phyloP scores from a whole-genome alignment of 2,888 invertebrate species.

The Drosophila nr. perissopoda region DNA sequence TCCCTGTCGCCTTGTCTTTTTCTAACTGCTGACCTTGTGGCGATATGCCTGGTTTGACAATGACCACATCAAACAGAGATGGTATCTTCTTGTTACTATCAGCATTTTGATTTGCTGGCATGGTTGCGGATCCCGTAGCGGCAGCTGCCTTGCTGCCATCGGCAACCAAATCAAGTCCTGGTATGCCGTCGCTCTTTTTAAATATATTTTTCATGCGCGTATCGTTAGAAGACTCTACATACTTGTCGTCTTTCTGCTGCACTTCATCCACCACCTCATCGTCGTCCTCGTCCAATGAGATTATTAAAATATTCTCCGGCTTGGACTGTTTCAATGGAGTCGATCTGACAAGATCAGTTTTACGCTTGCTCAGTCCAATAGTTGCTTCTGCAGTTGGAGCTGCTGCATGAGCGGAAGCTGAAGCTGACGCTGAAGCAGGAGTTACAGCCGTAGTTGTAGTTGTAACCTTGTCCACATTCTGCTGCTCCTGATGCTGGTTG shows the following conservation, averaged over 20 bases:
- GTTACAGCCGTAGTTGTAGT: neutral
- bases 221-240: constrained; percentile 3
- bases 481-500: constrained; percentile 6
- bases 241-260: neutral
- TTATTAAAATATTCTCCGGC: constrained; percentile 60
- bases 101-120: constrained; percentile 1
- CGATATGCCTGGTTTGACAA: constrained; percentile 60
- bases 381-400: neutral
- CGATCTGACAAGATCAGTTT: constrained; percentile 35
- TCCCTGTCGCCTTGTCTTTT: neutral
- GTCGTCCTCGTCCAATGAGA: constrained; percentile 71
- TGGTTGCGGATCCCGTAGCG: constrained; percentile 13
- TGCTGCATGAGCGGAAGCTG: neutral
- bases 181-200: constrained; percentile 86
- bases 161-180: constrained; percentile 89
- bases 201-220: constrained; percentile 75
- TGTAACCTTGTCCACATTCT: constrained; percentile 11
- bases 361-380: constrained; percentile 61
- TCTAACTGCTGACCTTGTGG: constrained; percentile 1
- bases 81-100: constrained; percentile 69
- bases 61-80: constrained; percentile 80
- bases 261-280: constrained; percentile 44
- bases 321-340: constrained; percentile 50
- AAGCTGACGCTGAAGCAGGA: neutral
- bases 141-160: constrained; percentile 84